phyloP scores from a whole-genome alignment of 2,113 vertebrate species.

The Mesocricetus auratus region DNA sequence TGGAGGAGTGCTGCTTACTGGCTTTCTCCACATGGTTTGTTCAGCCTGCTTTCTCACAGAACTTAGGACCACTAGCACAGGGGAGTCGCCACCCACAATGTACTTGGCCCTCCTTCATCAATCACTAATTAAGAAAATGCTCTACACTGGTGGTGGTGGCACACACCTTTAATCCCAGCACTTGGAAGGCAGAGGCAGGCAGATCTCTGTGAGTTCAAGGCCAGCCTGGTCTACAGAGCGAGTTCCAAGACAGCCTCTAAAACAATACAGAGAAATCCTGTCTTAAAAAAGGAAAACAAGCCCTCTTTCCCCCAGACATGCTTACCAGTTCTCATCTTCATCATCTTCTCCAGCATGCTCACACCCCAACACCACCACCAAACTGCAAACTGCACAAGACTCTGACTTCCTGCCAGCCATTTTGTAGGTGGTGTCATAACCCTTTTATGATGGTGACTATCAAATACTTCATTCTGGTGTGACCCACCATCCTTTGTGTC shows the following conservation, averaged over 20 bases:
- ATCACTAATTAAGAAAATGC: not conserved
- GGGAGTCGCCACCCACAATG: not conserved
- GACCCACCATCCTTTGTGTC: not conserved
- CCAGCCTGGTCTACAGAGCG: not conserved
- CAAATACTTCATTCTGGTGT: not conserved
- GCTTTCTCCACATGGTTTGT: not conserved
- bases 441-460: not conserved
- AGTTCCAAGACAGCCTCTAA: not conserved
- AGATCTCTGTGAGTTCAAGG: not conserved
- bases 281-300: not conserved
- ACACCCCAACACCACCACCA: not conserved
- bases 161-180: not conserved
- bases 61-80: not conserved
- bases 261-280: not conserved
- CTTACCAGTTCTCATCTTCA: not conserved
- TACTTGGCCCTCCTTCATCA: not conserved
- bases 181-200: not conserved
- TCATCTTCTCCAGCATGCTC: not conserved
- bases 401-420: not conserved
- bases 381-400: not conserved
- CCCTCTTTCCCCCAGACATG: not conserved
- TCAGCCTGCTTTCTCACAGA: not conserved
- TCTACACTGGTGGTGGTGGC: not conserved
- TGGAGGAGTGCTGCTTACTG: not conserved
- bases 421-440: not conserved